These are phyloP conservation scores for Acromyrmex heyeri DNA, from an alignment of 1,140 invertebrate genomes.

Conservation along the genomic window DNA sequence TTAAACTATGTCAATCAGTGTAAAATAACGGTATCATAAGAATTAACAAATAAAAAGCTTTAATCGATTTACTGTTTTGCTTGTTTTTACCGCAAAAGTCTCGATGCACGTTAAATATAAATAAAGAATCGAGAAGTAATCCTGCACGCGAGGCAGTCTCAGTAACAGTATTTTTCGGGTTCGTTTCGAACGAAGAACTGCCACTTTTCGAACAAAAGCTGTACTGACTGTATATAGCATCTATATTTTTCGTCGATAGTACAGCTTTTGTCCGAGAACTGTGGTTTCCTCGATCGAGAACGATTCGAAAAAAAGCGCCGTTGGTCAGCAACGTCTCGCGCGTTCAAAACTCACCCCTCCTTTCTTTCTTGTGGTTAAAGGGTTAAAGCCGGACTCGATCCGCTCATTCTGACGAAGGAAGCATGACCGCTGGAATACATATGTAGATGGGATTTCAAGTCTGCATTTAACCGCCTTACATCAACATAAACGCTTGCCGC, in stretches of 20 bases:
- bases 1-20: neutral
- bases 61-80: neutral
- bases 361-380: neutral
- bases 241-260: conserved; percentile 15
- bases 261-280: neutral
- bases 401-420: neutral
- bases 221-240: neutral
- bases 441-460: conserved; percentile 54
- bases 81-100: neutral
- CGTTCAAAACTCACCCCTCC: neutral
- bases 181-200: neutral
- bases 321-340: conserved; percentile 40
- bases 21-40: neutral
- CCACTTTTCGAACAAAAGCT: conserved; percentile 27
- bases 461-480: conserved; percentile 50
- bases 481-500: neutral
- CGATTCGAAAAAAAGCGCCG: neutral
- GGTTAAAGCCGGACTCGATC: conserved; percentile 2
- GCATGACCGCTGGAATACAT: conserved; percentile 36
- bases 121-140: neutral
- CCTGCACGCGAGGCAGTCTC: neutral
- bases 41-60: neutral
- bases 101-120: neutral
- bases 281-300: neutral
- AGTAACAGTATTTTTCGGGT: conserved; percentile 20